phyloP scores from a whole-genome alignment of 92 coral and sea anemone species.

The Zoanthus sansibaricus region DNA sequence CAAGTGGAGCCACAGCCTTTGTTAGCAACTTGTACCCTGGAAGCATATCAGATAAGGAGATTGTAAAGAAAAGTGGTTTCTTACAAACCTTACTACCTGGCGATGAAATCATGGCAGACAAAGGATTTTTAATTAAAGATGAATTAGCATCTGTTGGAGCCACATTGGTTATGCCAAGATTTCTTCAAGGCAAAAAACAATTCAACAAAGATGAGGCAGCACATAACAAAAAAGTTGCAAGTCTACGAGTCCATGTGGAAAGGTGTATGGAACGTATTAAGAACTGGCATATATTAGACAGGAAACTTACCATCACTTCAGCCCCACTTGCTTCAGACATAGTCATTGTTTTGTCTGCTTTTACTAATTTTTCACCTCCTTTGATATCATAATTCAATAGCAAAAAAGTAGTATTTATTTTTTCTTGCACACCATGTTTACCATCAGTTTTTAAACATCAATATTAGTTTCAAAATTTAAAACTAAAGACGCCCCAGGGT shows the following conservation, averaged over 20 bases:
- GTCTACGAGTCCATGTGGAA: constrained; percentile 68
- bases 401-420: constrained; percentile 10
- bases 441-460: constrained; percentile 11
- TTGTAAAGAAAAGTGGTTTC: constrained; percentile 63
- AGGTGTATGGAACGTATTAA: constrained; percentile 71
- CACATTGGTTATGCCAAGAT: constrained; percentile 39
- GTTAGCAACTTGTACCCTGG: constrained; percentile 66
- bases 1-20: constrained; percentile 68
- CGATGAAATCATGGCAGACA: constrained; percentile 56
- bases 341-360: constrained; percentile 62
- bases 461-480: constrained; percentile 12
- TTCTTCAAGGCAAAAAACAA: constrained; percentile 60
- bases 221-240: constrained; percentile 69
- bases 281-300: constrained; percentile 78
- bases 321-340: constrained; percentile 65
- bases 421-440: constrained; percentile 3
- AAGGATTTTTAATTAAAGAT: constrained; percentile 61
- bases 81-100: constrained; percentile 48
- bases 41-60: constrained; percentile 36
- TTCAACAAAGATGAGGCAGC: constrained; percentile 62
- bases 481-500: no score
- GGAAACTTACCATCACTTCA: constrained; percentile 62
- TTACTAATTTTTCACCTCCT: constrained; percentile 63
- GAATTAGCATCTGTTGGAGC: constrained; percentile 44
- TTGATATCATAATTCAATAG: constrained; percentile 37